These are phyloP conservation scores for Talpa occidentalis DNA, from an alignment of 2,113 vertebrate species.

Conservation along the genomic window DNA sequence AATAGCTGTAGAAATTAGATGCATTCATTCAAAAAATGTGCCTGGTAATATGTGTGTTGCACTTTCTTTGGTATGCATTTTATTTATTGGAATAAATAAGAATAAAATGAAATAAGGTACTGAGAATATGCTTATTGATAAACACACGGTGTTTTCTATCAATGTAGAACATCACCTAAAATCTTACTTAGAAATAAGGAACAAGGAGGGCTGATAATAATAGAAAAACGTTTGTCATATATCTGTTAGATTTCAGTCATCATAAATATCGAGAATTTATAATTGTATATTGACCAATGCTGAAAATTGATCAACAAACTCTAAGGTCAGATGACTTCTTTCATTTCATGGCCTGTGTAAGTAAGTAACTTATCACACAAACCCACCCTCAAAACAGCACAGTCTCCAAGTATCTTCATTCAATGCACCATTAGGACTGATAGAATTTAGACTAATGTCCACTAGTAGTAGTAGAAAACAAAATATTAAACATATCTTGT, in stretches of 20 bases:
- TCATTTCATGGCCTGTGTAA: not conserved
- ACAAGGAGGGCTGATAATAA: not conserved
- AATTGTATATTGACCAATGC: too few relatives aligned
- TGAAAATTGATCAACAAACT: not conserved
- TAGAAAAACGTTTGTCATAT: not conserved
- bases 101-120: not conserved
- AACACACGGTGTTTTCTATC: not conserved
- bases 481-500: not conserved
- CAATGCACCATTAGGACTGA: not conserved
- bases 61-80: not conserved
- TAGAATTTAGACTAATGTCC: not conserved
- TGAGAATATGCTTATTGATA: not conserved
- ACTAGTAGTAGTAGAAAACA: not conserved
- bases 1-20: not conserved
- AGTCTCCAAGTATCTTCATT: not conserved
- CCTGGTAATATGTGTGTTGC: not conserved
- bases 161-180: not conserved
- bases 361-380: not conserved
- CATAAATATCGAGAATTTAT: not conserved
- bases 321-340: not conserved
- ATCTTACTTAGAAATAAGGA: not conserved
- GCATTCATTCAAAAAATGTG: not conserved
- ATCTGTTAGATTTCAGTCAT: not conserved
- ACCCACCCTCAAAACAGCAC: not conserved
- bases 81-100: not conserved